phyloP scores from a whole-genome alignment of 2,113 vertebrate genomes.

The Mesocricetus auratus region DNA sequence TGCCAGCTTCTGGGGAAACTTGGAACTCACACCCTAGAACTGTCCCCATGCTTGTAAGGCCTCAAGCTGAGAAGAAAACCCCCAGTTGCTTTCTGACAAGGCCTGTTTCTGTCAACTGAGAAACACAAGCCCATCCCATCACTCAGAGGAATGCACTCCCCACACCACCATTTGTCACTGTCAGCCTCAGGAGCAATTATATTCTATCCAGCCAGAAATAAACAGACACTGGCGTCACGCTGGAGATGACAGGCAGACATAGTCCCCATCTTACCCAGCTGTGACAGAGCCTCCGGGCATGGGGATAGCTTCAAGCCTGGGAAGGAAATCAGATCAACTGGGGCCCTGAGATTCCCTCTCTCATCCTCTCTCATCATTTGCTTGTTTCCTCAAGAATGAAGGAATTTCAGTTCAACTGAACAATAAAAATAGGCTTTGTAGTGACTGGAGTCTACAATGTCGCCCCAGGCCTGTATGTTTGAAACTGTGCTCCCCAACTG shows the following conservation, averaged over 20 bases:
- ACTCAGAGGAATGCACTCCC: slow-evolving; percentile 81
- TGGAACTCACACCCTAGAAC: background rate
- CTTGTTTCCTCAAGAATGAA: slow-evolving; percentile 15
- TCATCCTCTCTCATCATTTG: background rate
- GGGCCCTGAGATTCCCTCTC: background rate
- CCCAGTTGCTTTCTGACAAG: slow-evolving; percentile 49
- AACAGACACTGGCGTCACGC: slow-evolving; percentile 74
- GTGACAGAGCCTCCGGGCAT: background rate
- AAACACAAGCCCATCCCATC: slow-evolving; percentile 65
- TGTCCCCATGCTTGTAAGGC: background rate
- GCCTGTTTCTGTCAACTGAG: slow-evolving; percentile 74
- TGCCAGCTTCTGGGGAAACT: background rate
- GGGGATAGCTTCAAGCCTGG: background rate
- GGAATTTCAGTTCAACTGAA: background rate
- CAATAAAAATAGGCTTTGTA: background rate
- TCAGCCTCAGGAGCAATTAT: slow-evolving; percentile 85
- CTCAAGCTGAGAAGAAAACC: slow-evolving; percentile 59
- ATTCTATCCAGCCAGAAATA: slow-evolving; percentile 83
- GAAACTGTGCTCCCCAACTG: background rate
- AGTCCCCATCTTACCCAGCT: slow-evolving; percentile 50
- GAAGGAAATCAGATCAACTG: background rate
- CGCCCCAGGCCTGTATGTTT: background rate
- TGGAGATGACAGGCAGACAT: slow-evolving; percentile 77
- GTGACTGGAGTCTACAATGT: background rate
- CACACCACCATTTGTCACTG: slow-evolving; percentile 86